Evolutionary conservation across 2,113 vertebrate species (phyloP).

Genomic region (Myodes glareolus): DNA sequence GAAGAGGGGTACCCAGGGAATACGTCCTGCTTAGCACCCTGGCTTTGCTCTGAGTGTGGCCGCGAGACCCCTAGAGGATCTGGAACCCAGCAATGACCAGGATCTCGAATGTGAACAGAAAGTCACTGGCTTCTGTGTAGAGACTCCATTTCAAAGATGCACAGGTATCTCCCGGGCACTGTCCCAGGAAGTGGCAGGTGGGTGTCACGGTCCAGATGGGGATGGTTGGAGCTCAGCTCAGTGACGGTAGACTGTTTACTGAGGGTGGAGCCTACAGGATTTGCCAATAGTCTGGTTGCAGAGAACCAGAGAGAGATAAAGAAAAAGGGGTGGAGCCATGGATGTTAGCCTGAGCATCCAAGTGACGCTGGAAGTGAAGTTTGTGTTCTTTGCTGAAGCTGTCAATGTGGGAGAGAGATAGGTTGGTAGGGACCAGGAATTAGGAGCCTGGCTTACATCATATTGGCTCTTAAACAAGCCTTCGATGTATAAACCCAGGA

Average conservation of each 20-base stretch:
- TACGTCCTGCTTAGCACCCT: neutral
- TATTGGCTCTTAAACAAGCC: neutral
- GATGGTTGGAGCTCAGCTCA: neutral
- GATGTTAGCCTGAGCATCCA: neutral
- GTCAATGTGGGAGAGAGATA: neutral
- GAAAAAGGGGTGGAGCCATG: neutral
- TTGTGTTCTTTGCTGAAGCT: neutral
- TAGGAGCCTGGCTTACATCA: neutral
- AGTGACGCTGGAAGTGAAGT: neutral
- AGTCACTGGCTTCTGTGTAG: neutral
- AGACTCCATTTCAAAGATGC: neutral
- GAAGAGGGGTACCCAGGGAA: accelerated
- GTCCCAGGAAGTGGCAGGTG: neutral
- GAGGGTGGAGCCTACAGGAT: neutral
- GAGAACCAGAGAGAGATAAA: neutral
- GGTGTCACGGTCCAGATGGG: neutral
- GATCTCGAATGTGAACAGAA: neutral
- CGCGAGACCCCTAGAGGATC: neutral
- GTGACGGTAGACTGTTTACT: neutral
- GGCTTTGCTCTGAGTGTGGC: neutral
- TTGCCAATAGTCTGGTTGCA: neutral
- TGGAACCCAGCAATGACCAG: neutral
- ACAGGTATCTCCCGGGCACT: neutral
- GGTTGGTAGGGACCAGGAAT: neutral
- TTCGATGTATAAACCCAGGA: neutral